These are phyloP conservation scores for Magallana nippona DNA, from an alignment of 2,888 invertebrate species.

Conservation along the genomic window DNA sequence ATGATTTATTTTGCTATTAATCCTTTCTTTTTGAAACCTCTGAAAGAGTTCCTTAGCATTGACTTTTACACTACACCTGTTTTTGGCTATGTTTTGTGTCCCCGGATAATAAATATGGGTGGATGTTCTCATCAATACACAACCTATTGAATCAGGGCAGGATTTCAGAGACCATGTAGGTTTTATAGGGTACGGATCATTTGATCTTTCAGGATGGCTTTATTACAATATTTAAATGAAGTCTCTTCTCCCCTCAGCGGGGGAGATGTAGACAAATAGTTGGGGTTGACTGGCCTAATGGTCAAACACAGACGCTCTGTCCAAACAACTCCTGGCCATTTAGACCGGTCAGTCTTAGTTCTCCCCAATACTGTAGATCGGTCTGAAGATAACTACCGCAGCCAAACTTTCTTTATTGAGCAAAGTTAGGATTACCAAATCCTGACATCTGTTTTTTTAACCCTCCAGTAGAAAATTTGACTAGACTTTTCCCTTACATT, in stretches of 20 bases:
- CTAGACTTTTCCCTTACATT: neutral
- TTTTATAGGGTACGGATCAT: conserved; percentile 10
- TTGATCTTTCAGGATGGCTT: neutral
- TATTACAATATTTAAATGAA: conserved; percentile 28
- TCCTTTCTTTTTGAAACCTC: neutral
- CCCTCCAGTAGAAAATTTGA: neutral
- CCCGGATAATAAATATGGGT: neutral
- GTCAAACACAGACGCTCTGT: neutral
- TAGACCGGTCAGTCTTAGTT: neutral
- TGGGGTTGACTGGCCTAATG: conserved; percentile 13
- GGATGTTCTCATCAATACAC: neutral
- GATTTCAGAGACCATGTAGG: conserved; percentile 11
- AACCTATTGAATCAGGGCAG: conserved; percentile 11
- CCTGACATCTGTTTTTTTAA: neutral
- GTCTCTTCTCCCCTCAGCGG: neutral
- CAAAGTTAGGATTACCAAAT: neutral
- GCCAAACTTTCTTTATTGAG: neutral
- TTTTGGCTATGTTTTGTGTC: neutral
- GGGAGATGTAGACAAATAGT: conserved; percentile 1
- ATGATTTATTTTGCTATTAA: neutral
- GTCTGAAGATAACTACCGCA: neutral
- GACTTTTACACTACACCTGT: neutral
- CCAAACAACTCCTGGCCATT: neutral
- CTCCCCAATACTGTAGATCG: neutral
- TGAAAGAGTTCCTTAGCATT: neutral